A percentile compares a stretch with the other conserved stretches of the same genome.
phyloP scores from a whole-genome alignment of 2,113 vertebrate species.

The Hydrochoerus hydrochaeris region DNA sequence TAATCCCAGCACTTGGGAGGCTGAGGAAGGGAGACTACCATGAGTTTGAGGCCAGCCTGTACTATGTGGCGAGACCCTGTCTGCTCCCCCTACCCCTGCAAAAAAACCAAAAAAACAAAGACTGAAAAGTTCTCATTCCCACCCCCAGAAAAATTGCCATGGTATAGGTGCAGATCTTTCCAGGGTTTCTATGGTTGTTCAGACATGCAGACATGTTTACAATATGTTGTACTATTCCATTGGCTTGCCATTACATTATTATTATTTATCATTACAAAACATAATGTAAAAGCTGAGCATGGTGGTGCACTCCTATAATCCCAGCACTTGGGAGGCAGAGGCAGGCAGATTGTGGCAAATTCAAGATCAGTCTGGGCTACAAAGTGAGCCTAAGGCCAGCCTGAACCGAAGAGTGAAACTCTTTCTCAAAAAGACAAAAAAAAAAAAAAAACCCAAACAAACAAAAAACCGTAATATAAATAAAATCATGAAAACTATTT shows the following conservation, averaged over 20 bases:
- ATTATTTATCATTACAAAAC: neutral
- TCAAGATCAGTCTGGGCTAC: no score
- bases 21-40: neutral
- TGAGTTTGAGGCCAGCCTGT: neutral
- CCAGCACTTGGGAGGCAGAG: no score
- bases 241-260: neutral
- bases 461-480: neutral
- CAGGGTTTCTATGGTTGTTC: neutral
- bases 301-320: no score
- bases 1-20: neutral
- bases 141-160: neutral
- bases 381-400: no score
- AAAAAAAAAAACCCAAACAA: slow-evolving; percentile 1
- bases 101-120: neutral
- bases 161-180: neutral
- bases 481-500: slow-evolving; percentile 11
- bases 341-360: no score
- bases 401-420: no score
- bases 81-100: neutral
- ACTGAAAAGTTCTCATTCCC: neutral
- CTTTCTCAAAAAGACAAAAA: no score
- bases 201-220: neutral
- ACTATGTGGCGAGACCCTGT: neutral
- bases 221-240: neutral
- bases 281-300: neutral